A percentile compares a stretch with the other conserved stretches of the same genome.
Evolutionary conservation across 2,888 invertebrate species (phyloP).

Genomic region (Diplolepis rosae): DNA sequence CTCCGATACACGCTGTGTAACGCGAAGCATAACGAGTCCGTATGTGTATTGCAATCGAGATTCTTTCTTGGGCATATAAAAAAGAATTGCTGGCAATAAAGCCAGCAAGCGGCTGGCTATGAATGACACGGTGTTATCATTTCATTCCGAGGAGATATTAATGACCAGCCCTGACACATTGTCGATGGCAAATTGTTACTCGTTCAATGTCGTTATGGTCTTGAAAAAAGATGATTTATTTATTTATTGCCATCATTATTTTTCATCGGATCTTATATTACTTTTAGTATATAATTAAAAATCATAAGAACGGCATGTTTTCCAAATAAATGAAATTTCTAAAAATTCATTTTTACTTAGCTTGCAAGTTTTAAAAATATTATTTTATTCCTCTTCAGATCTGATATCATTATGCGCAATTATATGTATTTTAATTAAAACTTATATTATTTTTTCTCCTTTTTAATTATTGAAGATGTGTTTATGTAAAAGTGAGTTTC

Average conservation of each 20-base stretch:
- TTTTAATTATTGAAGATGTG: not conserved
- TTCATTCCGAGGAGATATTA: slow-evolving; percentile 20
- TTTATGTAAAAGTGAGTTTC: not conserved
- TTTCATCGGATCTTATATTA: not conserved
- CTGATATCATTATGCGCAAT: not conserved
- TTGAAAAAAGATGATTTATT: not conserved
- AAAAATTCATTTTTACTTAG: too few species aligned
- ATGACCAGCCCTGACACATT: slow-evolving; percentile 31
- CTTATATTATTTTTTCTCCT: not conserved
- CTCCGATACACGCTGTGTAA: slow-evolving; percentile 7
- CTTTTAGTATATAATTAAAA: not conserved
- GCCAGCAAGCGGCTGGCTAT: slow-evolving; percentile 11
- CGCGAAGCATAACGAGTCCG: slow-evolving; percentile 1
- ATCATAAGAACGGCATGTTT: too few species aligned
- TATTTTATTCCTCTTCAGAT: not conserved
- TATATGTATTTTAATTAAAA: not conserved
- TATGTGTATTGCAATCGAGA: slow-evolving; percentile 29
- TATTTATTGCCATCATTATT: not conserved
- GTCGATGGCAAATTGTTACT: slow-evolving; percentile 30
- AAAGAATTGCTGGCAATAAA: slow-evolving; percentile 16
- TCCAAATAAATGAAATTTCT: too few species aligned
- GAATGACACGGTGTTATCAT: slow-evolving; percentile 23
- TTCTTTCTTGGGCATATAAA: slow-evolving; percentile 22
- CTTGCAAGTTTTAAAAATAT: not conserved
- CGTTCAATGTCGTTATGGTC: slow-evolving; percentile 17